Conservation (phyloP, 1,140 invertebrate genomes). For the Ceratosolen solmsi region DNA sequence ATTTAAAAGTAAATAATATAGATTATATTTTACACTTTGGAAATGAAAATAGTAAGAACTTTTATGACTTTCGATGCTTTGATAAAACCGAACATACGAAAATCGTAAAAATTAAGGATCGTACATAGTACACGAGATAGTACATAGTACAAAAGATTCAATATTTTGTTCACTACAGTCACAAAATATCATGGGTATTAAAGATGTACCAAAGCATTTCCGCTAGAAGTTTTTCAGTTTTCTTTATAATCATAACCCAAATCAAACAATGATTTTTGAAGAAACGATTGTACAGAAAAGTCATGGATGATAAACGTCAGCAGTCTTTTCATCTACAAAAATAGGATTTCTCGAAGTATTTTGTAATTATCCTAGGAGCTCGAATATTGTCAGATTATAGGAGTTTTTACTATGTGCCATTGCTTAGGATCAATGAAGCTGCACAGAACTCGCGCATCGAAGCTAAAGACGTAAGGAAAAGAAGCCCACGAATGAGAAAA, state of each 20-base stretch:
- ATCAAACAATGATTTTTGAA: neutral
- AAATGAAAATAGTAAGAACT: neutral
- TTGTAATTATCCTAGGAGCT: neutral
- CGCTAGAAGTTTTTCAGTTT: neutral
- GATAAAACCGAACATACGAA: neutral
- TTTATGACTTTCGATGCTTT: constrained; percentile 12
- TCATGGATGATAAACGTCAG: constrained; percentile 3
- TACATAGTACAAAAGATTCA: neutral
- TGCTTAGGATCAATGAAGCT: neutral
- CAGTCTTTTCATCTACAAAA: constrained; percentile 7
- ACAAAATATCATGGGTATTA: constrained; percentile 4
- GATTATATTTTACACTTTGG: too few species aligned
- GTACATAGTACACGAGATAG: neutral
- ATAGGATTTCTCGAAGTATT: constrained; percentile 5
- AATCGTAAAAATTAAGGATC: constrained; percentile 22
- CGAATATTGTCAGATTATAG: constrained; percentile 2
- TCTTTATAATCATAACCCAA: neutral
- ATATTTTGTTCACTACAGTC: neutral
- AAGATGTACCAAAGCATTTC: neutral
- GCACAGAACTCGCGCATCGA: neutral
- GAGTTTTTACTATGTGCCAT: neutral
- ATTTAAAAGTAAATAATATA: too few species aligned
- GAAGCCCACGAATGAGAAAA: neutral
- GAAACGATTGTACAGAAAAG: neutral
- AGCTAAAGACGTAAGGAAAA: neutral